Evolutionary conservation across 2,113 vertebrate species (phyloP).

Genomic region (Seriola quinqueradiata): DNA sequence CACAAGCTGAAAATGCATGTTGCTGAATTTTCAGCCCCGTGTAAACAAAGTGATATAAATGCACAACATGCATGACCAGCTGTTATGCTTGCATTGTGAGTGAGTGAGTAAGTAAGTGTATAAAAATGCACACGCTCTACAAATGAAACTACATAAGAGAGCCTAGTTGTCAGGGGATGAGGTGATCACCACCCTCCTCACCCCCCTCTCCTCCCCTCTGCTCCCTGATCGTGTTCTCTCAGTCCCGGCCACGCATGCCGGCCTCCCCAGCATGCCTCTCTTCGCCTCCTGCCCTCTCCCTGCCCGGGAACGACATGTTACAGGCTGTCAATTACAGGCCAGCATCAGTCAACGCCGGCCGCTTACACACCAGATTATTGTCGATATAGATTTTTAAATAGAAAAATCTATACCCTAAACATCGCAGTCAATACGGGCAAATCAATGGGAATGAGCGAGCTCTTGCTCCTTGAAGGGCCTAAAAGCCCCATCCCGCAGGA

Average conservation of each 20-base stretch:
- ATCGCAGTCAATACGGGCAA: slow-evolving; percentile 85
- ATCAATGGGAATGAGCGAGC: slow-evolving; percentile 82
- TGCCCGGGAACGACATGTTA: slow-evolving; percentile 69
- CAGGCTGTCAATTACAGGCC: slow-evolving; percentile 83
- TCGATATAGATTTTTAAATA: slow-evolving; percentile 90
- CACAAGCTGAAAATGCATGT: slow-evolving; percentile 6
- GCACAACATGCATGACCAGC: background rate
- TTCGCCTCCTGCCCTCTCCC: slow-evolving; percentile 40
- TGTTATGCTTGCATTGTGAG: background rate
- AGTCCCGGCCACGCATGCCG: slow-evolving; percentile 32
- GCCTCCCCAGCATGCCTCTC: slow-evolving; percentile 41
- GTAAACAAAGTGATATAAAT: slow-evolving; percentile 18
- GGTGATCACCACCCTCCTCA: background rate
- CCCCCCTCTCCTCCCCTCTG: background rate
- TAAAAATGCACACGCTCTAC: background rate
- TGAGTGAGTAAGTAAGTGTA: background rate
- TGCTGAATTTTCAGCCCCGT: background rate
- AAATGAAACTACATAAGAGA: background rate
- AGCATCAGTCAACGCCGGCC: slow-evolving; percentile 78
- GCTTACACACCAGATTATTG: slow-evolving; percentile 88
- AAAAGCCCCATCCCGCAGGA: slow-evolving; percentile 53
- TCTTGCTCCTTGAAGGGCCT: slow-evolving; percentile 60
- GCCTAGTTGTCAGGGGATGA: slow-evolving; percentile 7
- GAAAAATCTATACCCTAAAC: slow-evolving; percentile 90
- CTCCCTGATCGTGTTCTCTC: slow-evolving; percentile 34